phyloP scores from a whole-genome alignment of 2,797 vertebrate genomes.

The Orientallactaga sibirica region DNA sequence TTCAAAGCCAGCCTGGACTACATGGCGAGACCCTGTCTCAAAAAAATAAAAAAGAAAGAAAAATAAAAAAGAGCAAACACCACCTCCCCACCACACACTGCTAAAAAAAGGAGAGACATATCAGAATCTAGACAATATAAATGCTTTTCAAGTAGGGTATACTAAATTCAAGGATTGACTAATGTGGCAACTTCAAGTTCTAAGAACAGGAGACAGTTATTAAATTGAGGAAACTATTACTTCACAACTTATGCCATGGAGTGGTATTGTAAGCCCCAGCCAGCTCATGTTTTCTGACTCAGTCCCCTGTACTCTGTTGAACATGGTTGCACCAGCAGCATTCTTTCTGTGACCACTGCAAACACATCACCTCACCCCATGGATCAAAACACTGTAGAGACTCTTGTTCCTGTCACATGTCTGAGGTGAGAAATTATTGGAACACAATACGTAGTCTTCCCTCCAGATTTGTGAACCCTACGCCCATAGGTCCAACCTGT shows the following conservation, averaged over 20 bases:
- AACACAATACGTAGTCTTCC: background rate
- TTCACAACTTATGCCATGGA: background rate
- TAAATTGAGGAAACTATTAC: background rate
- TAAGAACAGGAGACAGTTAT: background rate
- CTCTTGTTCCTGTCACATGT: background rate
- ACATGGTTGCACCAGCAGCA: background rate
- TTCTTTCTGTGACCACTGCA: background rate
- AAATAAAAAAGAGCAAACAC: no score
- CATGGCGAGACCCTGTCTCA: background rate
- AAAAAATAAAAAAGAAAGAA: background rate
- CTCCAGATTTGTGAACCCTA: background rate
- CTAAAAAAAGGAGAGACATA: background rate
- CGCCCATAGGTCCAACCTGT: no score
- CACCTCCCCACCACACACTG: background rate
- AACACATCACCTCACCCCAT: background rate
- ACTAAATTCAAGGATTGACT: background rate
- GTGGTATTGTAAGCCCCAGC: background rate
- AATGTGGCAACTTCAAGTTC: background rate
- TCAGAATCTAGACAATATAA: background rate
- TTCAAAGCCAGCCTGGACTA: background rate
- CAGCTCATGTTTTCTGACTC: background rate
- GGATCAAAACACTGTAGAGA: background rate
- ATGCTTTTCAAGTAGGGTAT: background rate
- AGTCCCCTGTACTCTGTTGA: background rate
- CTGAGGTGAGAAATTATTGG: background rate